Evolutionary conservation across 2,113 vertebrate genomes (phyloP).

Genomic region (Astur gentilis): DNA sequence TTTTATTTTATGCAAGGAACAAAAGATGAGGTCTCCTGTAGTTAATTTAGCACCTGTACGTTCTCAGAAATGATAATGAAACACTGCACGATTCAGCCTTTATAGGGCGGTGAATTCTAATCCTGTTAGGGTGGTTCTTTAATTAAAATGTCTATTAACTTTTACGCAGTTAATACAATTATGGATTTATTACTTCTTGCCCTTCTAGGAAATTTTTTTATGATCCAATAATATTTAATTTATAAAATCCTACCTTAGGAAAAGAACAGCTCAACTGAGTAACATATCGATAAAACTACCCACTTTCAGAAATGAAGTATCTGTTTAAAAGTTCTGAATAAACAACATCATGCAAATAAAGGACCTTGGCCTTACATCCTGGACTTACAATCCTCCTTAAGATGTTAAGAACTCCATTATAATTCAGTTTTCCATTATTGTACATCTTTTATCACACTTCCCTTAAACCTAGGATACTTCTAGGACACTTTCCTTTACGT

Average conservation of each 20-base stretch:
- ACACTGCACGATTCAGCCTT: neutral
- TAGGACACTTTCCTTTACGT: neutral
- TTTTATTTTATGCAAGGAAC: conserved; percentile 17
- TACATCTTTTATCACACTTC: neutral
- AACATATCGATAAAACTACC: neutral
- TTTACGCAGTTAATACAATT: conserved; percentile 42
- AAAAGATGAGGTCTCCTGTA: conserved; percentile 13
- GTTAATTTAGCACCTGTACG: conserved; percentile 50
- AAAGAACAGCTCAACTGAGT: neutral
- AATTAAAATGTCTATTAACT: conserved; percentile 60
- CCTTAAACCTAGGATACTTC: neutral
- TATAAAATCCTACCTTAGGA: conserved; percentile 12
- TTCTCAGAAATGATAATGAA: conserved; percentile 43
- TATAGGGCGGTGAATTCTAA: conserved; percentile 40
- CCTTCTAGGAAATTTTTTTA: conserved; percentile 8
- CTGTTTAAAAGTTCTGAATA: neutral
- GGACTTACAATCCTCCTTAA: neutral
- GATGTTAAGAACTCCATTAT: neutral
- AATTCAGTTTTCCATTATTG: neutral
- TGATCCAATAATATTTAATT: conserved; percentile 41
- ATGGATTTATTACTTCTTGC: conserved; percentile 41
- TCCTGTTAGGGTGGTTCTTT: conserved; percentile 46
- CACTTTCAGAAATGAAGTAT: neutral
- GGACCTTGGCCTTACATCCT: neutral
- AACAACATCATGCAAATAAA: neutral